Base-by-base conservation (phyloP, 2,888 invertebrate species). In the Acronicta aceris region DNA sequence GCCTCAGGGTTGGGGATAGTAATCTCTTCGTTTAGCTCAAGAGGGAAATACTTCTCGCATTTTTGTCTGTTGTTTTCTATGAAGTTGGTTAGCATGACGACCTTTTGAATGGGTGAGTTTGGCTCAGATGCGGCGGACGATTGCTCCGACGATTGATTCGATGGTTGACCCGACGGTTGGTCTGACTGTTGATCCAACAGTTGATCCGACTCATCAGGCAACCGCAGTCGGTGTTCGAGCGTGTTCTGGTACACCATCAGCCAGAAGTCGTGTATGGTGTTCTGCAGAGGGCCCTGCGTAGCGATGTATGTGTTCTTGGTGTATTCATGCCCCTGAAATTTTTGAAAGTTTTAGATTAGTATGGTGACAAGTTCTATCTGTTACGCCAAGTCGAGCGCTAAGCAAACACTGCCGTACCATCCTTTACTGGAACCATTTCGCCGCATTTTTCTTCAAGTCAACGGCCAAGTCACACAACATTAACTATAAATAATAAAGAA, bases 191-290 rank as follows among this genome's bases (percentile, higher is more conserved):
- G 57, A 40, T 58, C 38, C 6, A 4, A 12, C 12, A 4, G 33
- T 3, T 33, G 33, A 3, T 33, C 33, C 4, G 70, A 17, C 6
- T 65, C 55, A 40, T 58, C 61, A 12, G 67, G 81, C 49, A 62
- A 48, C 55, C 59, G 53, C 73, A 81, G 63, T n/a, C 41, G 43
- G 55, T 33, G 70, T 81, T 93, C 78, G 59, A 80, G 30, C 83
- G 90, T 81, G 78, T 96, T 96, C 81, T 96, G 96, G 55, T 95
- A 89, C 6, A 98, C 96, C 98, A 98, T 98, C 38, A 96, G 95
- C 98, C 98, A 99, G 89, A 98, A 98, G 85, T 99, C 98, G 75
- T 96, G 96, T 54, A 98, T 96, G 0, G 99, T 99, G 88, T 98
- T 98, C 25, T 97, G 95, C 85, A 99, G 95, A 0, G 99, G 99